Conservation (phyloP, 2,888 invertebrate species). For the Meiosimyza platycephala region DNA sequence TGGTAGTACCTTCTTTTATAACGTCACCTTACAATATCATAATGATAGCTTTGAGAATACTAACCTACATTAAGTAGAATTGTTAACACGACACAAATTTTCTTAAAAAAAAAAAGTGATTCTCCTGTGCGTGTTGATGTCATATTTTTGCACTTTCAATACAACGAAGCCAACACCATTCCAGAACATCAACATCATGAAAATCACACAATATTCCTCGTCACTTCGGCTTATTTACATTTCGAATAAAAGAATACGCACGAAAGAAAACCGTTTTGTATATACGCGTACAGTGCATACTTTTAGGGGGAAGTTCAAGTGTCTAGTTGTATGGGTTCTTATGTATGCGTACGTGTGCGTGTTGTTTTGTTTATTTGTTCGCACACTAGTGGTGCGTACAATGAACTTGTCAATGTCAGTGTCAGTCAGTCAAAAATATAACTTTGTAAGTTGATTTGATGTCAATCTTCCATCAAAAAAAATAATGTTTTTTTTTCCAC, state of each 20-base stretch:
- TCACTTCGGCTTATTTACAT: too few species aligned
- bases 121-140: background rate
- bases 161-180: background rate
- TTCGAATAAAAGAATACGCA: too few species aligned
- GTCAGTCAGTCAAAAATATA: slow-evolving; percentile 44
- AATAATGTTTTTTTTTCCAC: background rate
- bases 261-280: too few species aligned
- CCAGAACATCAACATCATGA: too few species aligned
- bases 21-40: too few species aligned
- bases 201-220: too few species aligned
- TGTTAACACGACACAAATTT: slow-evolving; percentile 54
- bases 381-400: slow-evolving; percentile 41
- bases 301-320: background rate
- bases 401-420: slow-evolving; percentile 60
- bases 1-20: too few species aligned
- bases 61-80: slow-evolving; percentile 52
- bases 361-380: too few species aligned
- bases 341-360: background rate
- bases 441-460: slow-evolving; percentile 11
- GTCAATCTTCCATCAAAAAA: slow-evolving; percentile 16
- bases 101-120: slow-evolving; percentile 26
- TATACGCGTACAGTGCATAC: background rate
- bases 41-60: background rate
- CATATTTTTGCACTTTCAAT: background rate
- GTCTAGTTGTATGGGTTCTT: background rate